Evolutionary conservation across 2,797 vertebrate genomes (phyloP), one percentile per base, ranked within the genome.

Genomic region (Myripristis murdjan): DNA sequence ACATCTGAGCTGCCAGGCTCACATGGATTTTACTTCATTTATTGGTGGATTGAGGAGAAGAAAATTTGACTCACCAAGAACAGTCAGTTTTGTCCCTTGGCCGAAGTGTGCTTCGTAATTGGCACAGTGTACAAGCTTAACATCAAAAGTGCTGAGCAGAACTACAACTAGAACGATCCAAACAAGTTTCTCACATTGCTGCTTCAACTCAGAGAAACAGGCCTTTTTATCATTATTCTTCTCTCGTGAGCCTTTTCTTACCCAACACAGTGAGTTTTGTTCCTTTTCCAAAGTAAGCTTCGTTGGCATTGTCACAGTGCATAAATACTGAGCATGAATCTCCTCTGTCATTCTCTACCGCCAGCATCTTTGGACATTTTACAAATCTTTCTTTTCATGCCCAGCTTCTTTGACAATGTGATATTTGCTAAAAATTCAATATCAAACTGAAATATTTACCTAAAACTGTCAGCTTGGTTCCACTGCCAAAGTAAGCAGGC

Each of bases 81-180:
- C 83, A 0, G 83, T 91, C 26, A 95, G 76, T 75, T 87, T 92
- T 16, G 87, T 94, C 44, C 94, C 82, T 0, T 61, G 3, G 9
- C 93, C 89, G 8, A 95, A 96, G 65, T 73, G 87, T 8, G 88
- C 62, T 64, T 83, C 68, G 0, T 83, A 87, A 23, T 87, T 91
- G 62, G n/a, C 91, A 94, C 89, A 95, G 68, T 47, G 74, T 43
- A 82, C 16, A 7, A 28, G 0, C 59, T 3, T 60, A 61, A 48
- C 43, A 56, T 60, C 90, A 90, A 92, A 94, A 89, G 44, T 41
- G 1, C 55, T 57, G 69, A 74, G 31, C 62, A 58, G 15, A 69
- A 56, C 46, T 33, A 1, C 4, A 73, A 61, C 31, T 60, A 16
- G n/a, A 1, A 47, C 46, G 37, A 46, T n/a, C 15, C 7, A 8